These are phyloP conservation scores for Metopolophium dirhodum DNA, from an alignment of 1,140 invertebrate species.

Conservation along the genomic window DNA sequence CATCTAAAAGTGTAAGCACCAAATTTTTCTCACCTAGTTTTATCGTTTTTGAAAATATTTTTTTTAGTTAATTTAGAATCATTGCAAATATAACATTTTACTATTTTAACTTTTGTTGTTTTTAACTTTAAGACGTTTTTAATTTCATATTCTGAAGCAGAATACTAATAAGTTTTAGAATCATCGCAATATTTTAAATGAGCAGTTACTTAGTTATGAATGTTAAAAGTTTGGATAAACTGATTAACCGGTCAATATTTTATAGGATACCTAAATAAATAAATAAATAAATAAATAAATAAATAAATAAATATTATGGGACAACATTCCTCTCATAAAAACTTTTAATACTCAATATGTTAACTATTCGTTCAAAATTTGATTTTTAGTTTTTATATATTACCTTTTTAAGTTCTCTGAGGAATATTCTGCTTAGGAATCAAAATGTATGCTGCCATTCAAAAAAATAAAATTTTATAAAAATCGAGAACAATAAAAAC, in stretches of 20 bases:
- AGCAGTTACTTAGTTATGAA: background rate
- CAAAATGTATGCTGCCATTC: background rate
- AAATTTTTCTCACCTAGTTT: background rate
- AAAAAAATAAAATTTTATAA: background rate
- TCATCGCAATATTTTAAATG: background rate
- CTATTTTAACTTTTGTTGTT: background rate
- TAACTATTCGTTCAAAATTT: background rate
- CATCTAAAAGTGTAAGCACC: background rate
- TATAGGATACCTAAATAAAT: no score
- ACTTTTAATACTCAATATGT: background rate
- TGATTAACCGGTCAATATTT: background rate
- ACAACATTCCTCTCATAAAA: background rate
- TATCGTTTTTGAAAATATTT: background rate
- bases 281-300: no score
- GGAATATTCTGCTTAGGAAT: background rate
- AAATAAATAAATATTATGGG: background rate
- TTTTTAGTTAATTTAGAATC: background rate
- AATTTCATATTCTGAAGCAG: background rate
- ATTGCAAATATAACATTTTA: background rate
- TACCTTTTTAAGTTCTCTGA: background rate
- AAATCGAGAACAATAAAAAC: background rate
- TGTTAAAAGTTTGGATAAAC: background rate
- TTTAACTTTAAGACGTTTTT: background rate
- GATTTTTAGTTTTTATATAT: background rate
- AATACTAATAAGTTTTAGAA: background rate